A percentile compares a stretch with the other conserved stretches of the same genome.
Evolutionary conservation across 2,113 vertebrate species (phyloP).

Genomic region (Piprites chloris): DNA sequence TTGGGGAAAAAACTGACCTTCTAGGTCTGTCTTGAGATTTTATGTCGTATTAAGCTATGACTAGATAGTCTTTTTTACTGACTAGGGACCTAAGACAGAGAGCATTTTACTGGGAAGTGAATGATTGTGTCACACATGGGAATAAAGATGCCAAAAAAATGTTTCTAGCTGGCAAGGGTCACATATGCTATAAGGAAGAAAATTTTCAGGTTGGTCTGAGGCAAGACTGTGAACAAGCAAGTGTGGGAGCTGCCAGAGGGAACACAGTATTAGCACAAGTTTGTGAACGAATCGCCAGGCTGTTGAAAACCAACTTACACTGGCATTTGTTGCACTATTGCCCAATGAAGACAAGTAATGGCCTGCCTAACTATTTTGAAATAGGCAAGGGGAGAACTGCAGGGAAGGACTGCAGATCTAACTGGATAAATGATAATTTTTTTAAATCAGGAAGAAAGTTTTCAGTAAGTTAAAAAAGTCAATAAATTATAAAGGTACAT

Average conservation of each 20-base stretch:
- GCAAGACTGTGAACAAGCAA: neutral
- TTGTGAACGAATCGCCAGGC: neutral
- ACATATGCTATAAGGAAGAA: neutral
- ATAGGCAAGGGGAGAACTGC: neutral
- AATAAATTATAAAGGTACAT: neutral
- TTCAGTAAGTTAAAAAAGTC: neutral
- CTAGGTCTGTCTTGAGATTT: neutral
- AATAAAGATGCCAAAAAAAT: neutral
- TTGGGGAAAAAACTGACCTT: fast-evolving
- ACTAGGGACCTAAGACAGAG: neutral
- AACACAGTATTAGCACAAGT: neutral
- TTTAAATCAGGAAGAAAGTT: neutral
- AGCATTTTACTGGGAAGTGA: neutral
- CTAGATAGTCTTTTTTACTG: neutral
- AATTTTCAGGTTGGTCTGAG: neutral
- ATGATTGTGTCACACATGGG: neutral
- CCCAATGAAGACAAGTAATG: neutral
- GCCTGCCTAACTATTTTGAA: neutral
- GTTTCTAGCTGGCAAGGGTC: neutral
- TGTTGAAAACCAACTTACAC: neutral
- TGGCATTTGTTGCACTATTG: neutral
- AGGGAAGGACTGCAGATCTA: neutral
- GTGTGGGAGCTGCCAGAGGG: neutral
- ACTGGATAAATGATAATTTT: neutral
- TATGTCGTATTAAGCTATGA: neutral